Conservation (phyloP, 92 coral and sea anemone species). For the Siderastrea siderea region DNA sequence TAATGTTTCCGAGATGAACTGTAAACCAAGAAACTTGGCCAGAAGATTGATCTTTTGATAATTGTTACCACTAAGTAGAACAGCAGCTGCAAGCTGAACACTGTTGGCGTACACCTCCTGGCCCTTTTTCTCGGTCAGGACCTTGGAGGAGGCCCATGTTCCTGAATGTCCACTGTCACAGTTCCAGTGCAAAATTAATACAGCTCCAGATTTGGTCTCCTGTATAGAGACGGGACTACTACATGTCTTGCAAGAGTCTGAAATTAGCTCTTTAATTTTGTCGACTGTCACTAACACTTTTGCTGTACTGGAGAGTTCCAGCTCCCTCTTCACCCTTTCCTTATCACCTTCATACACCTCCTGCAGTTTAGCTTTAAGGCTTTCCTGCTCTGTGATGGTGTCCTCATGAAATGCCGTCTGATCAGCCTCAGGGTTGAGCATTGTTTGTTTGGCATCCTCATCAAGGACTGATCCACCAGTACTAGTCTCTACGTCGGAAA, state of each 20-base stretch:
- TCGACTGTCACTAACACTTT: background rate
- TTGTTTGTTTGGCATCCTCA: background rate
- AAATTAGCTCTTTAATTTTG: background rate
- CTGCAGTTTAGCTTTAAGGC: background rate
- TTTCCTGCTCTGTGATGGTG: background rate
- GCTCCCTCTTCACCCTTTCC: background rate
- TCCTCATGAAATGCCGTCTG: background rate
- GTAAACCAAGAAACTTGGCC: background rate
- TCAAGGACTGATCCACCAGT: background rate
- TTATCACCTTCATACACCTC: background rate
- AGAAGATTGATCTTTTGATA: background rate
- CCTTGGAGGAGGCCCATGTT: background rate
- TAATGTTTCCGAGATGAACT: background rate
- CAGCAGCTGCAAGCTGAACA: slow-evolving; percentile 3
- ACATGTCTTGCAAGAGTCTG: background rate
- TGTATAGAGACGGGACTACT: background rate
- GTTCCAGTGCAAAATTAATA: background rate
- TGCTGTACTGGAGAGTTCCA: background rate
- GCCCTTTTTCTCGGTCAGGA: background rate
- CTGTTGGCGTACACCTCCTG: slow-evolving; percentile 3
- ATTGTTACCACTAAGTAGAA: slow-evolving; percentile 12
- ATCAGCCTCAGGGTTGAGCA: background rate
- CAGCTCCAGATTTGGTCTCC: background rate
- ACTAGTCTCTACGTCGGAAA: background rate
- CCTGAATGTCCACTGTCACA: background rate